Evolutionary conservation across 2,113 vertebrate species (phyloP).

Genomic region (Nestor notabilis): DNA sequence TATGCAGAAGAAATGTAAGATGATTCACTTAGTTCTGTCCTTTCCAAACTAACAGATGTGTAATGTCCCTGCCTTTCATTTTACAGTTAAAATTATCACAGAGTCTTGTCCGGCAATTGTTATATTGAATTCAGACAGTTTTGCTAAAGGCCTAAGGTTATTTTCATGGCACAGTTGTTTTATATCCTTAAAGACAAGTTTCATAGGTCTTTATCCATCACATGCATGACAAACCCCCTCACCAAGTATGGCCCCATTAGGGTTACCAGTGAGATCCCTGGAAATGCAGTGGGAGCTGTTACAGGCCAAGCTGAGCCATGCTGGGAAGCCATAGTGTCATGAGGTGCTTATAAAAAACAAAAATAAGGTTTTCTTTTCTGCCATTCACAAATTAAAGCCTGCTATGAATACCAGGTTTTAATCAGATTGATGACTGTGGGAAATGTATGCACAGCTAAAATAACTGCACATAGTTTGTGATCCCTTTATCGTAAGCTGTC

Average conservation of each 20-base stretch:
- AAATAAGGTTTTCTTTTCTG: neutral
- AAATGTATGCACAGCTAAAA: neutral
- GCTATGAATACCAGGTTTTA: neutral
- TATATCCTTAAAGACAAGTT: neutral
- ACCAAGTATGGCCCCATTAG: accelerated
- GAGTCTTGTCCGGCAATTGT: accelerated
- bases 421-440: neutral
- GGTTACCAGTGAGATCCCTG: neutral
- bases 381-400: neutral
- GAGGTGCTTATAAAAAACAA: neutral
- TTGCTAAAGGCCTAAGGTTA: neutral
- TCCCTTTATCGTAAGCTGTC: neutral
- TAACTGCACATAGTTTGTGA: neutral
- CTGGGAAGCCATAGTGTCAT: neutral
- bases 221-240: neutral
- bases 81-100: neutral
- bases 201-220: neutral
- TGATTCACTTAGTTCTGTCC: neutral
- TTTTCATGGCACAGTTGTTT: neutral
- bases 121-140: neutral
- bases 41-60: neutral
- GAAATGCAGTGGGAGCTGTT: neutral
- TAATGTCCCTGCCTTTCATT: neutral
- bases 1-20: neutral
- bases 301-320: neutral